Evolutionary conservation across 1,140 invertebrate species (phyloP).

Genomic region (Pseudomyrmex cubaensis): DNA sequence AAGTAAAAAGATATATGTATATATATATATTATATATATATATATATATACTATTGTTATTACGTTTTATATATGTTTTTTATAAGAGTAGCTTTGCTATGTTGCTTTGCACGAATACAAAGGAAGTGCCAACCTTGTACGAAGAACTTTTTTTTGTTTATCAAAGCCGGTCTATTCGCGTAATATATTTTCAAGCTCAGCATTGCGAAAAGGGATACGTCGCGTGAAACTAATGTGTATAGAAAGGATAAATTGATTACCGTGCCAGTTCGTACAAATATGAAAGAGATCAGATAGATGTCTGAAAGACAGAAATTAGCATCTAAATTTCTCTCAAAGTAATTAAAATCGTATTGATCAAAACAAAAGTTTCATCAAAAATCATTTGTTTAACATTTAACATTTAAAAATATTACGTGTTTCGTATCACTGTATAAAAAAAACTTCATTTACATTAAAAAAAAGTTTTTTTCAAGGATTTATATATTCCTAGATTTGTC

Average conservation of each 20-base stretch:
- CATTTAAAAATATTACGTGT: no score
- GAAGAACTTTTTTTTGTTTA: not conserved
- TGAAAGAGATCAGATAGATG: slow-evolving; percentile 15
- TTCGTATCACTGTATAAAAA: not conserved
- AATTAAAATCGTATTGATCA: slow-evolving; percentile 30
- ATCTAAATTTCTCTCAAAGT: not conserved
- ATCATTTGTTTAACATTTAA: no score
- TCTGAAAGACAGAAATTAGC: slow-evolving; percentile 13
- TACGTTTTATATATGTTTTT: slow-evolving; percentile 30
- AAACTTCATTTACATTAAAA: not conserved
- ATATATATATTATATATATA: slow-evolving; percentile 17
- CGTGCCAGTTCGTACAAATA: slow-evolving; percentile 3
- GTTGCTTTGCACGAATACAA: slow-evolving; percentile 47
- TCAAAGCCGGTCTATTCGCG: slow-evolving; percentile 44
- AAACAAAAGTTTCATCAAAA: not conserved
- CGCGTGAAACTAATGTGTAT: slow-evolving; percentile 23
- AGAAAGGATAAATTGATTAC: slow-evolving; percentile 25
- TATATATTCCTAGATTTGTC: no score
- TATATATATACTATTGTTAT: slow-evolving; percentile 33
- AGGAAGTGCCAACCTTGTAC: slow-evolving; percentile 48
- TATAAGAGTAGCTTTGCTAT: slow-evolving; percentile 57
- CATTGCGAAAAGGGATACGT: slow-evolving; percentile 15
- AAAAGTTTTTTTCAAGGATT: no score
- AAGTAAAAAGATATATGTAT: slow-evolving; percentile 34
- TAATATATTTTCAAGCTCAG: slow-evolving; percentile 37